A percentile compares a stretch with the other conserved stretches of the same genome.
phyloP scores from a whole-genome alignment of 2,797 vertebrate genomes.

The Ceryle rudis region DNA sequence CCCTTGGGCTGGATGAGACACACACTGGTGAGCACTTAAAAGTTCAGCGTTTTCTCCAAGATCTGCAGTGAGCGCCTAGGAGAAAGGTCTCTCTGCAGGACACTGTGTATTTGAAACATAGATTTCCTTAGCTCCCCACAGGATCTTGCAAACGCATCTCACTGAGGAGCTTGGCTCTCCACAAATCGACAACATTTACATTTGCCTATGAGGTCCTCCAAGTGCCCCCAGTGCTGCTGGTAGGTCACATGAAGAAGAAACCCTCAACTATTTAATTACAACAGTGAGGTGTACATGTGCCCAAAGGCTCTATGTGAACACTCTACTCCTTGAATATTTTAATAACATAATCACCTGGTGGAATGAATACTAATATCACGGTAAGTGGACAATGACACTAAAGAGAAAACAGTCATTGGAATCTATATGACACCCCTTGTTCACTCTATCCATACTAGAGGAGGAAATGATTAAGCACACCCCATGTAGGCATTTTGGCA shows the following conservation, averaged over 20 bases:
- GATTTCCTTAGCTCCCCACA: constrained; percentile 56
- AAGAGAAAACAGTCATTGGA: background rate
- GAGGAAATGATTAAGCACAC: accelerated
- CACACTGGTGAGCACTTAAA: constrained; percentile 52
- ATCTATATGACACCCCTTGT: background rate
- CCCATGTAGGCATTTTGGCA: background rate
- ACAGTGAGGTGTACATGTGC: background rate
- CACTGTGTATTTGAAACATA: constrained; percentile 25
- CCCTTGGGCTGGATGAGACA: constrained; percentile 35
- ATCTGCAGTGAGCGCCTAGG: background rate
- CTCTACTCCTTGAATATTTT: constrained; percentile 20
- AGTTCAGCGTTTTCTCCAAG: background rate
- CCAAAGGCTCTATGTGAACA: constrained; percentile 1
- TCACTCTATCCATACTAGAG: background rate
- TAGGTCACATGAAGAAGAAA: constrained; percentile 1
- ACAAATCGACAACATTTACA: background rate
- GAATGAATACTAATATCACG: background rate
- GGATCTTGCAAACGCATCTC: constrained; percentile 68
- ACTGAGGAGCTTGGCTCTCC: constrained; percentile 22
- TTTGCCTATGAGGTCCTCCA: background rate
- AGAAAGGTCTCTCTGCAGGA: constrained; percentile 54
- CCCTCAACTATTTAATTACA: constrained; percentile 33
- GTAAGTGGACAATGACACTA: background rate
- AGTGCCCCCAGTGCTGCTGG: background rate
- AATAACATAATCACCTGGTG: constrained; percentile 25